Evolutionary conservation across 2,888 invertebrate species (phyloP), one percentile per base, ranked within the genome.

Genomic region (Amiota communis): DNA sequence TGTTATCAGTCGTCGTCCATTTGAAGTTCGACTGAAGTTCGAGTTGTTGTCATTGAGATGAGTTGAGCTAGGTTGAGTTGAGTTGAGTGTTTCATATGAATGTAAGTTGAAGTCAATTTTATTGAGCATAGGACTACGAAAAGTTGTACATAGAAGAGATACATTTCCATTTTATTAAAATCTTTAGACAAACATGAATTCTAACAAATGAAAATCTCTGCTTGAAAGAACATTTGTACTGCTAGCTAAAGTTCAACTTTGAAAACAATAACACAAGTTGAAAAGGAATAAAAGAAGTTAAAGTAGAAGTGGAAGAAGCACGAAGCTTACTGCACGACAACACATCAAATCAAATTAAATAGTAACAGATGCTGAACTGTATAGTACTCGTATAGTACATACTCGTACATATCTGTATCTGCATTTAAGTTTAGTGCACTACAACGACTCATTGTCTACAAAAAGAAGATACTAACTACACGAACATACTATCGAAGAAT

Each of bases 141-240:
- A 8, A 63, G 65, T 48, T n/a, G 65, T 48, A 15, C 23, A 23
- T 23, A 23, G 23, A 56, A 2, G 0, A 48, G 70, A 57, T 70
- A 56, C 70, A 57, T 70, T 70, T 46, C 47, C 70, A 70, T 70
- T 70, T 65, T 70, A 68, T 70, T 70, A 70, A 57, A 70, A 70
- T 47, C 47, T 57, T 53, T 36, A 64, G 46, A 46, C 17, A 67
- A 49, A 67, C 65, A 67, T 15, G 65, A 67, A 47, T 17, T 59
- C 57, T 10, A 15, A 17, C 15, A 59, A 11, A 59, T 15, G 15
- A 57, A 15, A 57, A 13, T 15, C 13, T 15, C 17, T 36, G 36
- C 6, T 36, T 36, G 57, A 2, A 57, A n/a, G 53, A 12, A 13
- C 4, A 61, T 15, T 61, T 3, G 6, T 11, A 23, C 61, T 23